Conservation (phyloP, 1,140 invertebrate species). For the Charaxes varanes region DNA sequence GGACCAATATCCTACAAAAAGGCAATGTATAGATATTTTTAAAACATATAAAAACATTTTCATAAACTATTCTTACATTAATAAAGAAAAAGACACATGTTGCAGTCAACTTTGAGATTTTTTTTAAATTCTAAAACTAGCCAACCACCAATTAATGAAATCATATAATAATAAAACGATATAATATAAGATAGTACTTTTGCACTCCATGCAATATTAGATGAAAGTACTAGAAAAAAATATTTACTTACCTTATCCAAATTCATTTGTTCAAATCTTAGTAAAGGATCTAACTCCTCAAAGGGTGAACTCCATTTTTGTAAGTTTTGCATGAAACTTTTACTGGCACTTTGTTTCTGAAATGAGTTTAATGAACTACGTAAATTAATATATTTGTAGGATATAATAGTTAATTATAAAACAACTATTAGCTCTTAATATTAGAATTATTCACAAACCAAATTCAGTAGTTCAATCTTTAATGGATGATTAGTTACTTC, state of each 20-base stretch:
- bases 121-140: no score
- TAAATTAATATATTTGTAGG: background rate
- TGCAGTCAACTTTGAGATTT: no score
- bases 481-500: conserved; percentile 50
- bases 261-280: conserved; percentile 59
- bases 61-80: background rate
- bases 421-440: background rate
- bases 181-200: no score
- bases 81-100: background rate
- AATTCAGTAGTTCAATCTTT: conserved; percentile 31
- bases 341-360: conserved; percentile 41
- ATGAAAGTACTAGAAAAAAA: background rate
- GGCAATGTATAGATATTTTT: conserved; percentile 1
- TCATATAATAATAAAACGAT: no score
- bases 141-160: no score
- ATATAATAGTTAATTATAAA: background rate
- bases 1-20: conserved; percentile 28
- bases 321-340: conserved; percentile 48
- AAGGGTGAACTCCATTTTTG: conserved; percentile 59
- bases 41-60: background rate
- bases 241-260: conserved; percentile 39
- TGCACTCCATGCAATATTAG: background rate
- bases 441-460: conserved; percentile 34
- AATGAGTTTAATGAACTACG: no score
- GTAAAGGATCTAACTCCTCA: conserved; percentile 57